Conservation (phyloP, 2,888 invertebrate species). For the Melanostoma mellinum region DNA sequence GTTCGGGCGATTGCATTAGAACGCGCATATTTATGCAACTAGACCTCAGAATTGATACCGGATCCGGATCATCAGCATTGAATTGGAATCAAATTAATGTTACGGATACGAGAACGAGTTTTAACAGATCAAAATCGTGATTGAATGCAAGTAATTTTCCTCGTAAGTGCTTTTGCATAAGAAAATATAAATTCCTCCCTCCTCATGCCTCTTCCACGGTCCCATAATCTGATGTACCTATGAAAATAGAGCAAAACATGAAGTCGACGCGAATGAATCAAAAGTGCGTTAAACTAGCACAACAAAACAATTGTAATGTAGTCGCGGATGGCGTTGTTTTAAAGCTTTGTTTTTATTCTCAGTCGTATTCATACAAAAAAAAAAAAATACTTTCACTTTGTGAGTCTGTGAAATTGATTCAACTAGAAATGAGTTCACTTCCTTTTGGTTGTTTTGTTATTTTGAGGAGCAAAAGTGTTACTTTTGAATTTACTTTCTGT, state of each 20-base stretch:
- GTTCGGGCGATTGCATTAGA: background rate
- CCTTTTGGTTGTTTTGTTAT: background rate
- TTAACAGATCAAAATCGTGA: constrained; percentile 21
- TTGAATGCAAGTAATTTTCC: constrained; percentile 10
- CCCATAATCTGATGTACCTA: constrained; percentile 1
- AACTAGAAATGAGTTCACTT: constrained; percentile 14
- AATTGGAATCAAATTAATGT: constrained; percentile 44
- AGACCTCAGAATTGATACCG: constrained; percentile 30
- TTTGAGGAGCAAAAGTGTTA: constrained; percentile 17
- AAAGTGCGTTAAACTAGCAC: background rate
- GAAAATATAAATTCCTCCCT: constrained; percentile 4
- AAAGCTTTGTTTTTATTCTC: constrained; percentile 28
- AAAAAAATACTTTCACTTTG: constrained; percentile 57
- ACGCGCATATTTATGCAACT: constrained; percentile 49
- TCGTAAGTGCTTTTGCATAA: constrained; percentile 43
- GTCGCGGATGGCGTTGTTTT: constrained; percentile 6
- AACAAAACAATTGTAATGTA: constrained; percentile 8
- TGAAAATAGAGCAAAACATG: constrained; percentile 24
- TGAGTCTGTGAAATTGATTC: constrained; percentile 11
- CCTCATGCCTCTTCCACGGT: background rate
- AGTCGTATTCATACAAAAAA: background rate
- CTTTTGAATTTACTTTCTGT: constrained; percentile 6
- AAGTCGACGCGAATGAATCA: background rate
- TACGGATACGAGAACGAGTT: constrained; percentile 24
- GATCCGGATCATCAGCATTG: constrained; percentile 26